A percentile compares a stretch with the other conserved stretches of the same genome.
phyloP scores from a whole-genome alignment of 2,113 vertebrate species.

The Entosphenus tridentatus region DNA sequence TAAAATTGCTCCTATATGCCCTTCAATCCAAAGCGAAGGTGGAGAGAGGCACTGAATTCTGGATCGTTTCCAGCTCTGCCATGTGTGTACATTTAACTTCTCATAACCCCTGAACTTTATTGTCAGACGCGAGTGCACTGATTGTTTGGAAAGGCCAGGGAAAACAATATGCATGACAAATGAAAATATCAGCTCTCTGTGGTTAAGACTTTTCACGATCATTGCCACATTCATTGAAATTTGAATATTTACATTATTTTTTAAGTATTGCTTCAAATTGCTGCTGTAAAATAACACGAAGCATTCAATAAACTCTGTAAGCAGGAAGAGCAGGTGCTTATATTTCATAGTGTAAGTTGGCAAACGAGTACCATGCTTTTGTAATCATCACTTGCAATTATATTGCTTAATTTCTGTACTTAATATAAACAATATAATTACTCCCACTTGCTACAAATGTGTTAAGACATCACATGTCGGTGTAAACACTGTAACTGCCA shows the following conservation, averaged over 20 bases:
- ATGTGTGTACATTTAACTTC: constrained; percentile 5
- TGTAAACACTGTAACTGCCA: too few species aligned
- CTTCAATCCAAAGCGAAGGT: constrained; percentile 5
- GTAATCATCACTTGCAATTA: too few species aligned
- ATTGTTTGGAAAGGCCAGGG: constrained; percentile 4
- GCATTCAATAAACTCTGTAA: not conserved
- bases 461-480: too few species aligned
- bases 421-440: too few species aligned
- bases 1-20: constrained; percentile 5
- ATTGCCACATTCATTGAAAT: not conserved
- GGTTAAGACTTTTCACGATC: not conserved
- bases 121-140: not conserved
- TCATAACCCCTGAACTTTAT: constrained; percentile 2
- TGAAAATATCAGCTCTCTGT: constrained; percentile 4
- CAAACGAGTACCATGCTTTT: too few species aligned
- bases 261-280: not conserved
- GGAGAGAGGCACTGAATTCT: not conserved
- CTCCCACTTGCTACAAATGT: too few species aligned
- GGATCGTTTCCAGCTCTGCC: constrained; percentile 3
- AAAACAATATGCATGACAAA: not conserved
- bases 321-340: too few species aligned
- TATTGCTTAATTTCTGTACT: too few species aligned
- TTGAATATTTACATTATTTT: not conserved
- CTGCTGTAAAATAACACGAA: not conserved
- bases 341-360: too few species aligned